phyloP scores from a whole-genome alignment of 2,888 invertebrate species.

The Pachliopta kotzebuea region DNA sequence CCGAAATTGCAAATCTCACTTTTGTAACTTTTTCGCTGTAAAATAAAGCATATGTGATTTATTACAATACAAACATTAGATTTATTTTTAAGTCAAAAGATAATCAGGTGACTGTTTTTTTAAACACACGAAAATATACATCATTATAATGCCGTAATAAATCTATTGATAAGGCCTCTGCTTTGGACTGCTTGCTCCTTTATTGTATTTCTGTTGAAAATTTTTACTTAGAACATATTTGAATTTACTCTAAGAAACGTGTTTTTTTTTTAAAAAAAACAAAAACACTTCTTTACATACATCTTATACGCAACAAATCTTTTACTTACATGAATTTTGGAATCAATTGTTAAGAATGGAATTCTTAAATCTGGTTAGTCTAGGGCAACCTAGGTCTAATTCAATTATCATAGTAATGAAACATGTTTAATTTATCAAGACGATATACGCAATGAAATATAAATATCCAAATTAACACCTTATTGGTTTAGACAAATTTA shows the following conservation, averaged over 20 bases:
- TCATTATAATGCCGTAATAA: constrained; percentile 39
- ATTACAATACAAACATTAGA: constrained; percentile 1
- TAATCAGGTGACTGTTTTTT: constrained; percentile 24
- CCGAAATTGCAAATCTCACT: neutral
- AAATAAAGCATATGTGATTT: constrained; percentile 2
- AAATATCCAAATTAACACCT: too few relatives aligned
- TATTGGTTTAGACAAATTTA: too few relatives aligned
- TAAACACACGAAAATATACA: constrained; percentile 30
- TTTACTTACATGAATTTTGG: too few relatives aligned
- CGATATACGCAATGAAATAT: too few relatives aligned
- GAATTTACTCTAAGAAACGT: neutral
- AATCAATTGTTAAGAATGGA: too few relatives aligned
- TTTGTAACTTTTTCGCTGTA: neutral
- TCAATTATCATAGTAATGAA: too few relatives aligned
- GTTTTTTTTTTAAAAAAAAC: neutral
- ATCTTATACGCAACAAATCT: too few relatives aligned
- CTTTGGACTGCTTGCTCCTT: constrained; percentile 11
- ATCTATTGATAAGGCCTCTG: constrained; percentile 36
- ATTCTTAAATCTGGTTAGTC: too few relatives aligned
- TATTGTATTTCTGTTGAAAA: constrained; percentile 16
- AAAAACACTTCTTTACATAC: too few relatives aligned
- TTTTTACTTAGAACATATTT: constrained; percentile 9
- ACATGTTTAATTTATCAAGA: too few relatives aligned
- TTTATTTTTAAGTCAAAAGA: constrained; percentile 7
- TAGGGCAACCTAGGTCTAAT: too few relatives aligned